Evolutionary conservation across 2,113 vertebrate genomes (phyloP), one percentile per base, ranked within the genome.

Genomic region (Passer montanus): DNA sequence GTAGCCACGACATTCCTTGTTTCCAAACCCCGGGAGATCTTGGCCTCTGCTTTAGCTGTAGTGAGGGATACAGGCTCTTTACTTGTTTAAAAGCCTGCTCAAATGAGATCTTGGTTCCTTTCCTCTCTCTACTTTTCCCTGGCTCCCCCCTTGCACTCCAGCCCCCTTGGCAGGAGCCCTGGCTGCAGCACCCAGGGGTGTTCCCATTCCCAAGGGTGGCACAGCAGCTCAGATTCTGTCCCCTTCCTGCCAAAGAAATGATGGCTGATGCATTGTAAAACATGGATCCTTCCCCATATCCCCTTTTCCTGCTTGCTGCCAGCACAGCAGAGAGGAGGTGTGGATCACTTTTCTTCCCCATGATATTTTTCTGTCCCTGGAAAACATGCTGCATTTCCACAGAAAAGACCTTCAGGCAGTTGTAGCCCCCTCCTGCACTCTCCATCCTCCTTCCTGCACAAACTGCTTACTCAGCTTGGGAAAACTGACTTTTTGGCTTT

Each of bases 31-130:
- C 50, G 47, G 15, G 30, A 63, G 22, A 49, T 14, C 49, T 19
- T 33, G n/a, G 15, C 52, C 27, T 52, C 35, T 56, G 21, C 2
- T 59, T 53, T 8, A 67, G 7, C 13, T 58, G 3, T 10, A 49
- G 0, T 0, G 7, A 49, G 20, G 7, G 18, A 30, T 0, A 24
- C 3, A 24, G 8, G 2, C 5, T 84, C 21, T 44, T 37, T 41
- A 18, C 7, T 50, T 60, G 3, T n/a, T 60, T 35, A 47, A 74
- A 52, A 56, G 22, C 39, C 13, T 31, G 1, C 4, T n/a, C 28
- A 81, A 69, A 37, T 10, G 15, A 33, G 5, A 18, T 14, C 30
- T n/a, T 24, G 4, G 10, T 49, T 69, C 28, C 23, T 77, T 64
- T 39, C 4, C 49, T 20, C 31, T 28, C 19, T n/a, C 20, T 23